Conservation (phyloP, 2,888 invertebrate species). For the Cryptus viduatorius region DNA sequence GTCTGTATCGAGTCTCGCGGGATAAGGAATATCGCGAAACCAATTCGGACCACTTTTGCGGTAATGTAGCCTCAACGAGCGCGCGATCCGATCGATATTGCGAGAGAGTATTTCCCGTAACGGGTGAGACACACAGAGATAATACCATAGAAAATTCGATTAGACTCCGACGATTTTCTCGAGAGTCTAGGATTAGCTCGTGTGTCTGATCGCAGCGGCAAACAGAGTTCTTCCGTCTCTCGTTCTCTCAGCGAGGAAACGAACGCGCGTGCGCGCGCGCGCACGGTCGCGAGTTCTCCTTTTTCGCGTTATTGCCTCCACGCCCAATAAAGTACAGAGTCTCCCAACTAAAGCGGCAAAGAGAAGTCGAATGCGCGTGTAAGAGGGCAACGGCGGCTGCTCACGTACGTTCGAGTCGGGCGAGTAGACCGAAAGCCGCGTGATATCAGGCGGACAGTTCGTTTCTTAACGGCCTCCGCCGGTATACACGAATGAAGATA, state of each 20-base stretch:
- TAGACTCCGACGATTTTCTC: not conserved
- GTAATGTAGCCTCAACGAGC: not conserved
- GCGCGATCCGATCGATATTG: constrained; percentile 3
- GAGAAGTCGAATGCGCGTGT: constrained; percentile 35
- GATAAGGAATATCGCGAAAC: not conserved
- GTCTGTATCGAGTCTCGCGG: not conserved
- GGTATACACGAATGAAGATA: constrained; percentile 17
- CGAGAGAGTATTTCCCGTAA: not conserved
- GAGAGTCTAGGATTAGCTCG: constrained; percentile 17
- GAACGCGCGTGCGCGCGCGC: too few relatives aligned
- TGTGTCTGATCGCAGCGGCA: constrained; percentile 19
- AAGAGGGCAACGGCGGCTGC: constrained; percentile 15
- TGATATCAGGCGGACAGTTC: constrained; percentile 63
- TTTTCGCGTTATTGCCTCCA: constrained; percentile 44
- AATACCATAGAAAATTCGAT: constrained; percentile 29
- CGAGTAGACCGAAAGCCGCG: constrained; percentile 21
- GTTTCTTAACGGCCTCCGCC: constrained; percentile 42
- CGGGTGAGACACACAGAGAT: not conserved
- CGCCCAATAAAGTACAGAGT: constrained; percentile 56
- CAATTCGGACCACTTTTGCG: not conserved
- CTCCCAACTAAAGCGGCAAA: constrained; percentile 38
- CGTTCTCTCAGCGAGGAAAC: constrained; percentile 4
- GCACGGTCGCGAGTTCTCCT: constrained; percentile 7
- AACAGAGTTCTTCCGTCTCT: constrained; percentile 9
- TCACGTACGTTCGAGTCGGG: constrained; percentile 32